phyloP scores from a whole-genome alignment of 1,140 invertebrate genomes.

The Agrilus planipennis region DNA sequence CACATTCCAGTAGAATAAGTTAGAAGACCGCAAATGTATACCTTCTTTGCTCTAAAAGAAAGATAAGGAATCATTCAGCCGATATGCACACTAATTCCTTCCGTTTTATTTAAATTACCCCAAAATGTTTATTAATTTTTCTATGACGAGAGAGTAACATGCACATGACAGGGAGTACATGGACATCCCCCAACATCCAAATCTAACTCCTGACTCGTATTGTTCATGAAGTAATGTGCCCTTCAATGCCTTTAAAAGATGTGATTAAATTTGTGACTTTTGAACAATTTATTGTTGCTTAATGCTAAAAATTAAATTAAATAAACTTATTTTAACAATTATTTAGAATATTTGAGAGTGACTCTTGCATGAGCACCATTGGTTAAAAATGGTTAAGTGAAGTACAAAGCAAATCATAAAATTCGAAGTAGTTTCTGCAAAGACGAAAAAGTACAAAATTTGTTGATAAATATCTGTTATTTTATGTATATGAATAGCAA shows the following conservation, averaged over 20 bases:
- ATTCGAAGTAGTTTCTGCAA: neutral
- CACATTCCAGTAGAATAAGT: conserved; percentile 84
- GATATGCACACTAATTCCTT: neutral
- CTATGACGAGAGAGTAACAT: conserved; percentile 81
- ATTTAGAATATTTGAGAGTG: too few species aligned
- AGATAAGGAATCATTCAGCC: neutral
- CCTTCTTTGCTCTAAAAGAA: conserved; percentile 61
- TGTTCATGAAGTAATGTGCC: conserved; percentile 44
- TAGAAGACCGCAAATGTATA: conserved; percentile 84
- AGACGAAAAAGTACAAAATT: too few species aligned
- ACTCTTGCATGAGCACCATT: too few species aligned
- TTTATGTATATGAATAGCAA: too few species aligned
- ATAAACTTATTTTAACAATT: too few species aligned
- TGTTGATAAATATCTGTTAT: too few species aligned
- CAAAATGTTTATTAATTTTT: conserved; percentile 72
- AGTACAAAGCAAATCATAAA: neutral
- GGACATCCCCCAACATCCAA: conserved; percentile 94
- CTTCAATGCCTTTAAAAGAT: conserved; percentile 57
- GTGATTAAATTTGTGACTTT: too few species aligned
- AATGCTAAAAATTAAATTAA: too few species aligned
- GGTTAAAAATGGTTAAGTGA: too few species aligned
- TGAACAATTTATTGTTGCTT: too few species aligned
- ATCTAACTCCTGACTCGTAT: conserved; percentile 85
- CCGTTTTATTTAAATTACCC: conserved; percentile 41
- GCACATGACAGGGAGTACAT: conserved; percentile 92